Base-by-base conservation (phyloP, 2,113 vertebrate species). In the Microcebus griseorufus region DNA sequence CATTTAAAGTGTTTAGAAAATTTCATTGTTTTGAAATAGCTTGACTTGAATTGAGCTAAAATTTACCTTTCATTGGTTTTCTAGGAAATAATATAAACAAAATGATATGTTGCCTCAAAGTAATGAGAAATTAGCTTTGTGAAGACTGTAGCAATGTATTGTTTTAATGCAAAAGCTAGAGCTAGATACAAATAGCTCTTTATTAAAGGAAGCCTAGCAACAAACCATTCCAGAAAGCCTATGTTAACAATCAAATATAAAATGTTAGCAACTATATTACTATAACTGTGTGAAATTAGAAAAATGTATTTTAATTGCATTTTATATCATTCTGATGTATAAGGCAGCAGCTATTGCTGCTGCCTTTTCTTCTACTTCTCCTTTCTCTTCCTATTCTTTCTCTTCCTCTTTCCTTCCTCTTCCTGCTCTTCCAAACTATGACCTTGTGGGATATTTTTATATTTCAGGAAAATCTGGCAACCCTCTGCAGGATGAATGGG, bases 1-100 rank as follows among this genome's bases (percentile, higher is more conserved):
- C 39, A 53, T 81, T 93, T 93, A 51, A 94, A 87, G 17, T 96
- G 29, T 37, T 79, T 65, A 80, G 55, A 64, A 67, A 92, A 32
- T 62, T 60, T 39, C n/a, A 42, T 37, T 84, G 29, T 88, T 91
- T 91, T 95, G 18, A 95, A 96, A 88, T 78, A 90, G 23, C 62
- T 79, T 88, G 45, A 37, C 67, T 91, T 83, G 39, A 79, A 81
- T 17, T 83, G 27, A 90, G 34, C 32, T 75, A 83, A 83, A 90
- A 93, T 82, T 78, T 82, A 83, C 20, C 55, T 91, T 58, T 58
- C n/a, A 45, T 73, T 90, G 39, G 17, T 86, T 95, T 88, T 87
- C 76, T 90, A 84, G 70, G 53, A 96, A 93, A 89, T 93, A 92
- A 78, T 78, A 32, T 82, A 81, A 96, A 76, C 13, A 88, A 84